phyloP scores from a whole-genome alignment of 2,888 invertebrate species.

The Drosophila recens region DNA sequence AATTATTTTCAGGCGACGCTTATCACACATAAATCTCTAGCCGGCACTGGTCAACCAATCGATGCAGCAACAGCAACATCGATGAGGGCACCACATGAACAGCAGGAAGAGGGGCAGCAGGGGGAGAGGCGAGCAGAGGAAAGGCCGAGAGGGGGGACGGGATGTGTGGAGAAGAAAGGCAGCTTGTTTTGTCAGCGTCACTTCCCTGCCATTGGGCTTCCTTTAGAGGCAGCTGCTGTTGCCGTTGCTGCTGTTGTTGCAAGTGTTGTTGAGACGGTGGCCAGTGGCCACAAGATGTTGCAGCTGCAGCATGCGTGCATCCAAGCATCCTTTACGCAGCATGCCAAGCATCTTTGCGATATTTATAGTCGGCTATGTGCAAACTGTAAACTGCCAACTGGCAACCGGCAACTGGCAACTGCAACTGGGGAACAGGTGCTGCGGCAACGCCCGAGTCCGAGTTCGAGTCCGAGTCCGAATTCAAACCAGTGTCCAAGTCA shows the following conservation, averaged over 20 bases:
- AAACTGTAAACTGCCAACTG: constrained; percentile 35
- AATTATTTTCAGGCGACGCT: constrained; percentile 81
- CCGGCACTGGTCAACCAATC: constrained; percentile 60
- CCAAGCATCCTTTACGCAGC: constrained; percentile 75
- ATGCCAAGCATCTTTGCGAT: constrained; percentile 78
- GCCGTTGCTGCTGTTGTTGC: constrained; percentile 23
- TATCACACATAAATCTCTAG: constrained; percentile 80
- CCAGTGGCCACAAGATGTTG: constrained; percentile 67
- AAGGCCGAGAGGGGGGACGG: neutral
- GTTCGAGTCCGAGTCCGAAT: constrained; percentile 33
- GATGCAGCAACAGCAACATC: constrained; percentile 50
- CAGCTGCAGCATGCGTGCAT: constrained; percentile 74
- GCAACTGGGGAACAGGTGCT: constrained; percentile 72
- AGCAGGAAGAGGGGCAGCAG: neutral
- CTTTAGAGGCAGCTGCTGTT: constrained; percentile 66
- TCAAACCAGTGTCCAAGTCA: constrained; percentile 20
- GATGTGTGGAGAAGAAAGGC: constrained; percentile 24
- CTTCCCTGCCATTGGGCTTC: constrained; percentile 78
- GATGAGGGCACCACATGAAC: constrained; percentile 18
- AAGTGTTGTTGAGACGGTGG: constrained; percentile 31
- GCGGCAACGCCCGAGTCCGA: constrained; percentile 67
- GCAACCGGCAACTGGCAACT: constrained; percentile 38
- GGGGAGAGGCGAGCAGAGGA: neutral
- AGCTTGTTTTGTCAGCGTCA: constrained; percentile 76
- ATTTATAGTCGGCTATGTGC: constrained; percentile 65